Base-by-base conservation (phyloP, 2,888 invertebrate genomes). In the Nipponacmea schrenckii region DNA sequence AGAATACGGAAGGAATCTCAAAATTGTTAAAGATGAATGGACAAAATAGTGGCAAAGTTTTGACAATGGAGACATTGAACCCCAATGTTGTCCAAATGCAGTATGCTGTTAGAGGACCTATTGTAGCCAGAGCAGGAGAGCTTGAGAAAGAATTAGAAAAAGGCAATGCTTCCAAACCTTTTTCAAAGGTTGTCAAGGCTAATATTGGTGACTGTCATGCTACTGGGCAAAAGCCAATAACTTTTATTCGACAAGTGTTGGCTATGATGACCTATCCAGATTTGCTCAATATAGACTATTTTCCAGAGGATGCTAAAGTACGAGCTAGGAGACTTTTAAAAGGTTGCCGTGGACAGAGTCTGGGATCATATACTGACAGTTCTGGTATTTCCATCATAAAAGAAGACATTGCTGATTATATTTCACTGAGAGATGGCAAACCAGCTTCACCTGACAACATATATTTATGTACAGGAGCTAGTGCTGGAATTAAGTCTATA, bases 141-240 rank as follows among this genome's bases (percentile, higher is more conserved):
- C 94, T 99, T 72, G 97, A 97, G 89, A 95, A 95, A 89, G 97
- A 98, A 78, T 79, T 92, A 31, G 39, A 39, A 10, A 83, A 88
- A 77, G 79, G 82, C 45, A 89, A 88, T 62, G 81, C 74, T 5
- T 69, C 83, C 15, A 87, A 97, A 87, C 97, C 98, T 0, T 98
- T 98, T 90, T 93, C 92, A 73, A 93, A 93, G 89, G 97, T 99
- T 70, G 95, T 98, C 86, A 94, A 94, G 85, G 97, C 98, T 0
- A 99, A 99, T 90, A 97, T 99, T 84, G 99, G 99, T 31, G 99
- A 99, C 90, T 96, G 97, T 71, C 99, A 99, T 91, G 98, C 99
- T 0, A 97, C 96, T 94, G 97, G 96, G 20, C 97, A 99, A 89
- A 90, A 91, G 64, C 98, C 98, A n/a, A 93, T 99, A 82, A 98